These are phyloP conservation scores for Pitta sordida DNA, from an alignment of 2,113 vertebrate genomes.

Conservation along the genomic window DNA sequence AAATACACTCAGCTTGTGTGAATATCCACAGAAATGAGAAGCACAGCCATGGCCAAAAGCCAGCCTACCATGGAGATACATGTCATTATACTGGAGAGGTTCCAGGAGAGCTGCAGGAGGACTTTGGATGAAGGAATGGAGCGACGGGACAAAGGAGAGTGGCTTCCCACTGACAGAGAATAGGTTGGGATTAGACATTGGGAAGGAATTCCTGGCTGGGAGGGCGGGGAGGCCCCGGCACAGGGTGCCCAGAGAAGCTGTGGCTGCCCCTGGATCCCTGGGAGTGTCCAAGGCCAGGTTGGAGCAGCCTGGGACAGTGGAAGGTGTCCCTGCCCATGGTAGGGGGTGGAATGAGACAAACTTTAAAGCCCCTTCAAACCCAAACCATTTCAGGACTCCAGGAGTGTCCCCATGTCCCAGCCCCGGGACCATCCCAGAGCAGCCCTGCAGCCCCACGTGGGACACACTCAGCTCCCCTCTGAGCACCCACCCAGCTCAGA, in stretches of 20 bases:
- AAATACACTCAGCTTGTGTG: fast-evolving
- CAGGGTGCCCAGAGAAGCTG: background rate
- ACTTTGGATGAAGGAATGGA: background rate
- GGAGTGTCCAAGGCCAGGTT: background rate
- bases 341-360: background rate
- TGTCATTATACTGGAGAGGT: background rate
- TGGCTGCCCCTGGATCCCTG: background rate
- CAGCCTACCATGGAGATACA: background rate
- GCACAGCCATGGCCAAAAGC: fast-evolving
- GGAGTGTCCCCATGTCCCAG: fast-evolving
- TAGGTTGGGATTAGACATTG: fast-evolving
- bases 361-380: fast-evolving
- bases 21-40: background rate
- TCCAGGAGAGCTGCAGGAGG: background rate
- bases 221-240: background rate
- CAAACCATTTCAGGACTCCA: background rate
- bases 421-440: fast-evolving
- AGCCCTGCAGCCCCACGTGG: fast-evolving
- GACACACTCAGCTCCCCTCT: fast-evolving
- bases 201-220: background rate
- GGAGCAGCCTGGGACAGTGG: background rate
- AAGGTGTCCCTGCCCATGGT: background rate
- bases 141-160: background rate
- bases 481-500: fast-evolving
- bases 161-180: fast-evolving